Evolutionary conservation across 2,113 vertebrate species (phyloP), one percentile per base, ranked within the genome.

Genomic region (Solenodon paradoxus): DNA sequence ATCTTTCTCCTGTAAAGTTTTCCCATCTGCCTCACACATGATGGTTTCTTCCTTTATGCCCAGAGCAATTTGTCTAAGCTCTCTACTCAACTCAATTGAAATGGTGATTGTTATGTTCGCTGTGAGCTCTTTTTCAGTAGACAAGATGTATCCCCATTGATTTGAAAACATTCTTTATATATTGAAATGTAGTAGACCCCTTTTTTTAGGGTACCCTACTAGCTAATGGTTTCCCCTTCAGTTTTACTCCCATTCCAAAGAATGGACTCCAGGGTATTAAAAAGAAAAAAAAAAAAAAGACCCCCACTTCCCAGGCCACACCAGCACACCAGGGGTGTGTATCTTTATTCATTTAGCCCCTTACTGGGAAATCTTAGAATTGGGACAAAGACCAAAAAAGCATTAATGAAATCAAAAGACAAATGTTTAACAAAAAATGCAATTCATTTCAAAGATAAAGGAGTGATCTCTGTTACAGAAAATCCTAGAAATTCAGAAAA

Each of bases 401-500:
- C 15, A 35, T 90, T 35, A 47, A 30, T 80, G 79, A 89, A 86
- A 63, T 93, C 57, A 83, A 87, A 93, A 66, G 17, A 82, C 30
- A 93, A 80, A 79, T 78, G 24, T 47, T n/a, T 69, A 30, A 3
- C 22, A 84, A 71, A 77, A 89, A 83, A 8, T 20, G 0, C 28
- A 85, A 74, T 61, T 93, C 8, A 40, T 38, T 80, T 77, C 35
- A 35, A 40, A 78, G 32, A 84, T 64, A 85, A 92, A 86, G 11
- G 30, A 32, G 22, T 95, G 26, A 69, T 86, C 17, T 95, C 19
- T 75, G 79, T 63, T 68, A 89, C n/a, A 53, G 2, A 75, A 85
- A 85, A 19, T 66, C 35, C 10, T 92, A 75, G 61, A 96, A 96
- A 83, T 82, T 49, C 86, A 9, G 40, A 40, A 68, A 77, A 77